Percentiles rank a stretch among this genome's conserved stretches.
Evolutionary conservation across 2,113 vertebrate genomes (phyloP).

Genomic region (Albula goreensis): DNA sequence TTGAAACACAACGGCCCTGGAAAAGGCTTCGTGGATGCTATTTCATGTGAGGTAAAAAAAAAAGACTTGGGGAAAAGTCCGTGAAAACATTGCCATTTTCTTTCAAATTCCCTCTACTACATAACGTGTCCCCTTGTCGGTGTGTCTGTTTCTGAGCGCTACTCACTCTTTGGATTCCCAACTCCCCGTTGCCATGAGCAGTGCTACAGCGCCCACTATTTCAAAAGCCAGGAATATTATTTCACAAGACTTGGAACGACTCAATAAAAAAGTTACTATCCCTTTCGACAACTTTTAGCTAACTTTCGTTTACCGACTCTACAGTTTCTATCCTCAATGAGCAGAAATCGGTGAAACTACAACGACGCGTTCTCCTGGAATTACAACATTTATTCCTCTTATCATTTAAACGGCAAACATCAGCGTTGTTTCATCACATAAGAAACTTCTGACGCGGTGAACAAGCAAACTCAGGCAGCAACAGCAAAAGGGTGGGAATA

Average conservation of each 20-base stretch:
- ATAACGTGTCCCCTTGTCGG: slow-evolving; percentile 56
- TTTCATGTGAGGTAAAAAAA: slow-evolving; percentile 41
- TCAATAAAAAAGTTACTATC: slow-evolving; percentile 79
- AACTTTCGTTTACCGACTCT: slow-evolving; percentile 73
- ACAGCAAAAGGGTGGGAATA: slow-evolving; percentile 49
- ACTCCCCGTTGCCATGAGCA: slow-evolving; percentile 66
- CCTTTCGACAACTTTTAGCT: slow-evolving; percentile 81
- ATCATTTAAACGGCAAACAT: slow-evolving; percentile 52
- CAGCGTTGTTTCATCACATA: slow-evolving; percentile 68
- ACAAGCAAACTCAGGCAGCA: slow-evolving; percentile 47
- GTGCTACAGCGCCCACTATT: slow-evolving; percentile 97
- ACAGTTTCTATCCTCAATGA: slow-evolving; percentile 37
- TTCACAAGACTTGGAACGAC: slow-evolving; percentile 82
- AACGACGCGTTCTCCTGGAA: slow-evolving; percentile 47
- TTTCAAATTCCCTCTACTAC: slow-evolving; percentile 61
- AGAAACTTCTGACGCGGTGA: slow-evolving; percentile 66
- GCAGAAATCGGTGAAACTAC: slow-evolving; percentile 45
- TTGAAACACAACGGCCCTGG: slow-evolving; percentile 50
- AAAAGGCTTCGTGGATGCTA: slow-evolving; percentile 42
- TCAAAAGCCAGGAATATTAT: slow-evolving; percentile 83
- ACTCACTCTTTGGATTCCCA: slow-evolving; percentile 54
- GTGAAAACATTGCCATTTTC: slow-evolving; percentile 62
- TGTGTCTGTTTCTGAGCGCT: slow-evolving; percentile 50
- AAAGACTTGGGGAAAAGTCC: slow-evolving; percentile 38
- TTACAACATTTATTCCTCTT: slow-evolving; percentile 37